Evolutionary conservation across 2,888 invertebrate species (phyloP), one percentile per base, ranked within the genome.

Genomic region (Itoplectis maculator): DNA sequence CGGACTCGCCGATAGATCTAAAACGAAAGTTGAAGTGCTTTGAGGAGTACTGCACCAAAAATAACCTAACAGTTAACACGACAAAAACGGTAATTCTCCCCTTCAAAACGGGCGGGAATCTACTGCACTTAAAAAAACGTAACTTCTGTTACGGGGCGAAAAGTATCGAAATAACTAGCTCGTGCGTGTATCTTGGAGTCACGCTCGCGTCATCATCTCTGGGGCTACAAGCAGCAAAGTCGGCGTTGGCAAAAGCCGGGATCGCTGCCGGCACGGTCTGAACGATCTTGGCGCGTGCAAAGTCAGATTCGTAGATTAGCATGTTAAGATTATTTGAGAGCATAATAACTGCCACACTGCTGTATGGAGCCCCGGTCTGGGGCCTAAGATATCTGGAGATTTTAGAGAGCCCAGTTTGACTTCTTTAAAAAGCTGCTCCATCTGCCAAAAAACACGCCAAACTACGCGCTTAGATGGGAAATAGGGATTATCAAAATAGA

Each of bases 81-180:
- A n/a, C n/a, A n/a, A n/a, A n/a, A n/a, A n/a, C n/a, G n/a, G n/a
- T n/a, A n/a, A n/a, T n/a, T n/a, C n/a, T n/a, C n/a, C n/a, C n/a
- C n/a, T n/a, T n/a, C n/a, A n/a, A n/a, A n/a, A n/a, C n/a, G n/a
- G n/a, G n/a, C n/a, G n/a, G n/a, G n/a, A n/a, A n/a, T n/a, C n/a
- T n/a, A n/a, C n/a, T n/a, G n/a, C n/a, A n/a, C n/a, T n/a, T n/a
- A n/a, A n/a, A n/a, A n/a, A n/a, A n/a, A n/a, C n/a, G n/a, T n/a
- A n/a, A n/a, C n/a, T n/a, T n/a, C n/a, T n/a, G n/a, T n/a, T n/a
- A n/a, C n/a, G n/a, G n/a, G n/a, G n/a, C n/a, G 9, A 35, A 72
- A 15, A 11, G 18, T 2, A 78, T 86, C 29, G 79, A 81, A 13
- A 51, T 76, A 13, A 83, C 82, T 11, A 73, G 51, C 6, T 51